A percentile compares a stretch with the other conserved stretches of the same genome.
phyloP scores from a whole-genome alignment of 2,797 vertebrate species.

The Gymnopithys bicolor region DNA sequence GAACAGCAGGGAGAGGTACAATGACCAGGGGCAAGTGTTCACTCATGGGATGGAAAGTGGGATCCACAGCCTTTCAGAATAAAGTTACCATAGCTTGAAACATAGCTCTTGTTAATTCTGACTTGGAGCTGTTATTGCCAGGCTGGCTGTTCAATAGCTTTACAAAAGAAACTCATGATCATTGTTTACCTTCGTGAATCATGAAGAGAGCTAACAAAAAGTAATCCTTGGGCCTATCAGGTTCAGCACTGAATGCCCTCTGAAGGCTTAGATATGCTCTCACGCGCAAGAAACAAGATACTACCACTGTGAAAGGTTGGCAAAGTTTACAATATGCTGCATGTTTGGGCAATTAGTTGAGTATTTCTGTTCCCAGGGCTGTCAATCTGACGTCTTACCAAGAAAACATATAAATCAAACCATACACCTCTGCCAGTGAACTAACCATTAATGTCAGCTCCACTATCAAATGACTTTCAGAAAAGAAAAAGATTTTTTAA shows the following conservation, averaged over 20 bases:
- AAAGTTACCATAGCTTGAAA: neutral
- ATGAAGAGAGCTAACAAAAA: constrained; percentile 38
- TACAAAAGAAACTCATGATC: constrained; percentile 19
- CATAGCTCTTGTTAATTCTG: neutral
- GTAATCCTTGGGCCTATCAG: neutral
- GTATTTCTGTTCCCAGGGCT: constrained; percentile 48
- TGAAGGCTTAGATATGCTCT: constrained; percentile 20
- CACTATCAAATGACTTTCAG: neutral
- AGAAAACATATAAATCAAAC: constrained; percentile 54
- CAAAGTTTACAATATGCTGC: constrained; percentile 34
- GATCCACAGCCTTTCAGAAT: neutral
- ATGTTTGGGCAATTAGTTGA: constrained; percentile 41
- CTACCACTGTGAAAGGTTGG: constrained; percentile 6
- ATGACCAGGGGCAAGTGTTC: neutral
- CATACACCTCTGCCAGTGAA: neutral
- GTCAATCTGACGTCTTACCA: constrained; percentile 29
- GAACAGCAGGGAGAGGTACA: neutral
- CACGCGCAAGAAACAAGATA: constrained; percentile 28
- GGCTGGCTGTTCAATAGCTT: constrained; percentile 25
- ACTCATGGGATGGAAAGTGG: neutral
- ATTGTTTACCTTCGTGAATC: constrained; percentile 45
- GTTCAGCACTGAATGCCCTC: constrained; percentile 21
- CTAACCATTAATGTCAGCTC: constrained; percentile 13
- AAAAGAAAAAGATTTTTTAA: constrained; percentile 2
- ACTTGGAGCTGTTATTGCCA: neutral